These are phyloP conservation scores for Neoarius graeffei DNA, from an alignment of 2,113 vertebrate species.

Conservation along the genomic window DNA sequence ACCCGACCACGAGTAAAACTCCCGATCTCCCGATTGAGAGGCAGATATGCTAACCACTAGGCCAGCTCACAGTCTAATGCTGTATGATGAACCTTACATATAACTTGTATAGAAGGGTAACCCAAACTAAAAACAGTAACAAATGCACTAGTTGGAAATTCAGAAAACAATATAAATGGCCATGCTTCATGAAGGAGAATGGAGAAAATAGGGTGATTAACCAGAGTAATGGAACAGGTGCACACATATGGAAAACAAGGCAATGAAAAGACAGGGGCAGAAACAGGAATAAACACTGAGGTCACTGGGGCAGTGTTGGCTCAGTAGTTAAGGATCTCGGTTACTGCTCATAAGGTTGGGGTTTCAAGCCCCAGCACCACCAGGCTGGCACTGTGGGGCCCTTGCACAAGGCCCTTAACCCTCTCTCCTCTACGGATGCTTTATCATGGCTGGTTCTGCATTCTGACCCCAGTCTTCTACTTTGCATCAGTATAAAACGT, in stretches of 20 bases:
- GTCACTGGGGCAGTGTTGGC: not conserved
- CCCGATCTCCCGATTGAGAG: too few species aligned
- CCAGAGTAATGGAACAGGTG: not conserved
- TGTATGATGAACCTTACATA: too few species aligned
- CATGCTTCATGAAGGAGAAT: not conserved
- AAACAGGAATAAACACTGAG: not conserved
- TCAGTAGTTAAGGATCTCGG: not conserved
- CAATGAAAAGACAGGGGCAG: not conserved
- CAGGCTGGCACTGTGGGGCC: not conserved
- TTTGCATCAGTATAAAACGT: not conserved
- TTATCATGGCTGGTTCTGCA: not conserved
- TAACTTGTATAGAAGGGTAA: not conserved
- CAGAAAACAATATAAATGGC: not conserved
- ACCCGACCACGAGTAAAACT: too few species aligned
- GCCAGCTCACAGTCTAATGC: too few species aligned
- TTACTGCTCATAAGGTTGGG: not conserved
- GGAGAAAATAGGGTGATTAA: not conserved
- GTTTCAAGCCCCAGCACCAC: not conserved
- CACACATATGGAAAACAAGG: not conserved
- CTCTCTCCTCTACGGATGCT: not conserved
- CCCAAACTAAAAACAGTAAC: not conserved
- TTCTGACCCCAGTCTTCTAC: not conserved
- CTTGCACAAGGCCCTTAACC: not conserved
- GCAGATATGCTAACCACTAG: too few species aligned
- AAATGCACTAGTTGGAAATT: not conserved